phyloP scores from a whole-genome alignment of 2,797 vertebrate genomes.

The Champsocephalus esox region DNA sequence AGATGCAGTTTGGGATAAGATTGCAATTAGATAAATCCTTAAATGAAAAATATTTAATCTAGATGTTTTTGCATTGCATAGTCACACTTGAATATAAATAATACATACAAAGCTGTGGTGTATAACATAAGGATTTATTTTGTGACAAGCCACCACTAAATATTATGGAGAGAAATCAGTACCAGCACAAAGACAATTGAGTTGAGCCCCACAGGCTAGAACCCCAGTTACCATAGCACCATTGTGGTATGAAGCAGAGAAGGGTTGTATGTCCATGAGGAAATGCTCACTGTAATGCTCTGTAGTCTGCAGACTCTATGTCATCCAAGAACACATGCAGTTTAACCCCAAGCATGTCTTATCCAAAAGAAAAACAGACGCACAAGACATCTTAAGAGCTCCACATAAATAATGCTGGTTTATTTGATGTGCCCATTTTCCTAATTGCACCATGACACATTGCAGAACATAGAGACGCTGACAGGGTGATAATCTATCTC shows the following conservation, averaged over 20 bases:
- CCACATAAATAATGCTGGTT: not conserved
- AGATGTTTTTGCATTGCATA: not conserved
- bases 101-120: not conserved
- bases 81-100: not conserved
- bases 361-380: not conserved
- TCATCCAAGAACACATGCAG: constrained; percentile 30
- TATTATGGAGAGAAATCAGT: constrained; percentile 1
- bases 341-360: not conserved
- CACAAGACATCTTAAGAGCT: not conserved
- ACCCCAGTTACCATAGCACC: constrained; percentile 14
- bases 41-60: not conserved
- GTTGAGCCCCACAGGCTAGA: constrained; percentile 7
- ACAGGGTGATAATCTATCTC: constrained; percentile 10
- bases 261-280: constrained; percentile 25
- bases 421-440: constrained; percentile 22
- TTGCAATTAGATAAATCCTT: not conserved
- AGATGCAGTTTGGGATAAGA: not conserved
- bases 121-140: not conserved
- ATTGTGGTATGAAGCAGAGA: constrained; percentile 49
- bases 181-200: constrained; percentile 10
- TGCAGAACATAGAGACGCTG: constrained; percentile 6
- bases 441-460: not conserved
- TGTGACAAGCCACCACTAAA: not conserved
- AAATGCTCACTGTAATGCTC: constrained; percentile 30
- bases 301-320: constrained; percentile 55